Percentiles rank a stretch among this genome's conserved stretches.
Conservation (phyloP, 2,888 invertebrate genomes). For the Heliconius ismenius region DNA sequence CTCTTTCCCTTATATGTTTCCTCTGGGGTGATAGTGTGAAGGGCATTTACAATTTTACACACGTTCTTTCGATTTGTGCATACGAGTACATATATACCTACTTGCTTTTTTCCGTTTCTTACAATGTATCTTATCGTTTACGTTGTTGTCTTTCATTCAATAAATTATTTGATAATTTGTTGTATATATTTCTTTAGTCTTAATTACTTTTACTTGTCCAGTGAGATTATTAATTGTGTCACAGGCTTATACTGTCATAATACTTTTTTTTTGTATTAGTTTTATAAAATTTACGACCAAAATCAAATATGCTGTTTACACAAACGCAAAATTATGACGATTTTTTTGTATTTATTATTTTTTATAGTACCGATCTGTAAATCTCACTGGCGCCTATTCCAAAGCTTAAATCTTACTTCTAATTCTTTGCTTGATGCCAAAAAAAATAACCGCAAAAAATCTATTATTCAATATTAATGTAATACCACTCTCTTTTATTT, state of each 20-base stretch:
- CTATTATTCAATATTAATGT: slow-evolving; percentile 70
- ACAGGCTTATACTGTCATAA: neutral
- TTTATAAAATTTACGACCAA: slow-evolving; percentile 4
- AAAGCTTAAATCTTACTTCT: slow-evolving; percentile 71
- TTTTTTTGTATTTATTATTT: neutral
- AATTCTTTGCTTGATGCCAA: slow-evolving; percentile 79
- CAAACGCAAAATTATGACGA: neutral
- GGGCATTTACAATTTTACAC: slow-evolving; percentile 77
- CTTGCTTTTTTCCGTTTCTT: slow-evolving; percentile 60
- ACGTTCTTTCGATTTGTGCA: slow-evolving; percentile 50
- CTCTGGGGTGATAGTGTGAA: slow-evolving; percentile 60
- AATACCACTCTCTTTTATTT: slow-evolving; percentile 70
- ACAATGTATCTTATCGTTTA: slow-evolving; percentile 60
- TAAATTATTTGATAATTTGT: slow-evolving; percentile 51
- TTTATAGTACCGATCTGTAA: slow-evolving; percentile 29
- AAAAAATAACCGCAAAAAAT: slow-evolving; percentile 73
- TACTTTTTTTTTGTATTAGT: slow-evolving; percentile 20
- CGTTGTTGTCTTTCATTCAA: slow-evolving; percentile 58
- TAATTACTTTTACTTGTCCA: slow-evolving; percentile 59
- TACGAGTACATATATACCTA: slow-evolving; percentile 48
- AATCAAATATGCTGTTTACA: neutral
- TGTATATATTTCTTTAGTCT: slow-evolving; percentile 59
- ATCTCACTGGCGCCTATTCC: slow-evolving; percentile 76
- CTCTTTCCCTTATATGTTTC: slow-evolving; percentile 49
- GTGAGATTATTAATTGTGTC: slow-evolving; percentile 53